Conservation (phyloP, 2,888 invertebrate species). For the Pachydiplax longipennis region DNA sequence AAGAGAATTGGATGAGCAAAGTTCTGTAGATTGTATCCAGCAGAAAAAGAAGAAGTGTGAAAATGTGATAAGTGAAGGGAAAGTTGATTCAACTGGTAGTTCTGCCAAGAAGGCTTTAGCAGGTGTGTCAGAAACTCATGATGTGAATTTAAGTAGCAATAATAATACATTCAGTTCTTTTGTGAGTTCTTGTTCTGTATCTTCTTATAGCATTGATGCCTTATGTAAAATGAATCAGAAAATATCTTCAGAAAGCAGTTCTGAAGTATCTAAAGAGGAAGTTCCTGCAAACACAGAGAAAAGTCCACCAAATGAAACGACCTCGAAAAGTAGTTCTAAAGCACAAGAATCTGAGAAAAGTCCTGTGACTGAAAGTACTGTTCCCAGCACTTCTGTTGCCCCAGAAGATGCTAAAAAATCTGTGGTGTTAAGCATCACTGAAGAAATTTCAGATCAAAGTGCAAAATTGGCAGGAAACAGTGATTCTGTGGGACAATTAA, state of each 20-base stretch:
- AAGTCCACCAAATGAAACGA: neutral
- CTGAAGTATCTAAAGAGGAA: neutral
- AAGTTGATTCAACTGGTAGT: neutral
- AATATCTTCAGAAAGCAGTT: neutral
- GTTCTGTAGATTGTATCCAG: neutral
- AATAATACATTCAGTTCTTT: neutral
- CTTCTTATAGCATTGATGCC: slow-evolving; percentile 22
- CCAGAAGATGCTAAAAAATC: neutral
- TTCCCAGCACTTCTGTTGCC: neutral
- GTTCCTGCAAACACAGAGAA: neutral
- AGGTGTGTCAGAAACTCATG: neutral
- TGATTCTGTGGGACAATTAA: neutral
- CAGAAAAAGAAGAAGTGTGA: neutral
- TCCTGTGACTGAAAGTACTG: neutral
- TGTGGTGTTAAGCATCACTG: too few relatives aligned
- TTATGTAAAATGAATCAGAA: slow-evolving; percentile 34
- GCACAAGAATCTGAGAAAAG: neutral
- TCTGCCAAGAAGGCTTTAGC: neutral
- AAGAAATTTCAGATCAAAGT: neutral
- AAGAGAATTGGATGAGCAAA: neutral
- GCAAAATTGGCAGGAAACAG: neutral
- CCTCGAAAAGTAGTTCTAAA: neutral
- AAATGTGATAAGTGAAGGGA: neutral
- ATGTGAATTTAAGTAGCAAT: neutral
- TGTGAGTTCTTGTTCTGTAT: neutral